phyloP scores from a whole-genome alignment of 2,113 vertebrate genomes.

The Indicator indicator region DNA sequence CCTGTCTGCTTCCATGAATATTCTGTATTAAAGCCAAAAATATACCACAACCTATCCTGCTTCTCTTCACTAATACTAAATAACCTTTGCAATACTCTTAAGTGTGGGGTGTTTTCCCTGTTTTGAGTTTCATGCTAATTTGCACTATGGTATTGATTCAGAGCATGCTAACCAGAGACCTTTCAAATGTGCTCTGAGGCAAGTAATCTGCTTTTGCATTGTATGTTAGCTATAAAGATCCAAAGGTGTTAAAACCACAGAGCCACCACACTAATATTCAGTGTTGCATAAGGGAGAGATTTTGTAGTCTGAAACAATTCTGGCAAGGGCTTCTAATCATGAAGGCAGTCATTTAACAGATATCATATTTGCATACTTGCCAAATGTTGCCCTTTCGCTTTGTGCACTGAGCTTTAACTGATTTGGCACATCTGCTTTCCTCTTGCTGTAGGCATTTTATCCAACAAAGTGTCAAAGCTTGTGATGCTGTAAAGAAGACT shows the following conservation, averaged over 20 bases:
- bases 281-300: background rate
- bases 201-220: background rate
- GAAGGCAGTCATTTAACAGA: background rate
- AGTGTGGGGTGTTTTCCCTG: background rate
- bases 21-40: background rate
- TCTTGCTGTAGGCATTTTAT: background rate
- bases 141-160: background rate
- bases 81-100: background rate
- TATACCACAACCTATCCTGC: background rate
- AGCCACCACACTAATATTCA: background rate
- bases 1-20: background rate
- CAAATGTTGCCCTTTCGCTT: background rate
- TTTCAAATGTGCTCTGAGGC: background rate
- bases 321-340: background rate
- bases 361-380: background rate
- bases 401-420: background rate
- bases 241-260: background rate
- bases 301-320: conserved; percentile 1
- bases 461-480: background rate
- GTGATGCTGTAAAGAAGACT: background rate
- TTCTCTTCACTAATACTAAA: background rate
- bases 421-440: background rate
- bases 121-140: background rate
- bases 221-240: background rate
- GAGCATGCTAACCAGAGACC: background rate